Base-by-base conservation (phyloP, 1,140 invertebrate species). In the Lordiphosa clarofinis region DNA sequence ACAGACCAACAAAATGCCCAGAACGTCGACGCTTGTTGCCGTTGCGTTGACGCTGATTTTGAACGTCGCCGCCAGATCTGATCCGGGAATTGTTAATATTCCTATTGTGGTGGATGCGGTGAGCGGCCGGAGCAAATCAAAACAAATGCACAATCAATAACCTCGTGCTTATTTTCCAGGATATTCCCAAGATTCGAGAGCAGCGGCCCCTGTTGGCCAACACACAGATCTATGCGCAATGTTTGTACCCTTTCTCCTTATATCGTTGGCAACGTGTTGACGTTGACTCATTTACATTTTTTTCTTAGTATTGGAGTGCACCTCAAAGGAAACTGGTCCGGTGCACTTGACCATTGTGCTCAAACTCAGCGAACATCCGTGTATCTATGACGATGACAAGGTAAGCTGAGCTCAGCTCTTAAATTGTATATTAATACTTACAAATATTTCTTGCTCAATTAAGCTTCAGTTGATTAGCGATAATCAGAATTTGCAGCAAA, bases 161-260 rank as follows among this genome's bases (percentile, higher is more conserved):
- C 21, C 42, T 13, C 7, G 33, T 0, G 8, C 8, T 6, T 24
- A 10, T 39, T 44, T 24, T 0, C 19, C 33, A 81, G 75, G 66
- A 60, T 38, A 36, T 65, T 4, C 56, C 73, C 21, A 62, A 67
- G 11, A 49, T 69, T 21, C 49, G 52, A n/a, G 76, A 86, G 37
- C 72, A 81, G 54, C 72, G 86, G 28, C 81, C 86, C 0, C 46
- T 88, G 9, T 46, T 88, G 42, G 74, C 57, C 9, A 64, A 71
- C 35, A 84, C 86, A 0, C 72, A 72, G 15, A 87, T 88, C 19
- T 88, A 73, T 39, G 68, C 75, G 7, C 71, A 88, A 66, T 55
- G 86, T 88, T 49, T 87, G 82, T 65, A 63, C 36, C 43, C 21
- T 1, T 24, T 6, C 21, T 38, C 24, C 31, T 10, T 0, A 38